Evolutionary conservation across 2,888 invertebrate genomes (phyloP), one percentile per base, ranked within the genome.

Genomic region (Athalia rosae): DNA sequence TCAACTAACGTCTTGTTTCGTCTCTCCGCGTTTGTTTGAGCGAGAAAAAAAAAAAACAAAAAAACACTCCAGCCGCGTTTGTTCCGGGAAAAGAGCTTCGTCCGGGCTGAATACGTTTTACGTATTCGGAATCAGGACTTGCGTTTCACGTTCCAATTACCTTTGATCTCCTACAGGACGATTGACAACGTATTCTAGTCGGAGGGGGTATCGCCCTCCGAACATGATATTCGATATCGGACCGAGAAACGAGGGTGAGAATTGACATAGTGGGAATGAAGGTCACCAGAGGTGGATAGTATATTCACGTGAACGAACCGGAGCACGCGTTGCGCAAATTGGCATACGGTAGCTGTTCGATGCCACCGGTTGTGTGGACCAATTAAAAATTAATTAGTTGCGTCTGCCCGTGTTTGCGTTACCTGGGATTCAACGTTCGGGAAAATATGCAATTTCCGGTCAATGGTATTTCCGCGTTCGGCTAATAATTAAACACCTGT

Each of bases 361-460:
- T 2, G 28, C n/a, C n/a, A n/a, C n/a, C n/a, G n/a, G n/a, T n/a
- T n/a, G 28, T 28, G n/a, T 28, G 28, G 28, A 28, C 28, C 28
- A 11, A 76, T 76, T 76, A 15, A 13, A 0, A 67, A 53, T 53
- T 67, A 15, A 67, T n/a, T 15, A 85, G 86, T 84, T 81, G 83
- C 81, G n/a, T 50, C 11, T 53, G 15, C 48, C 50, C 41, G 3
- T 11, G 13, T 50, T 3, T 1, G 62, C 8, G 4, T 43, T 13
- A 41, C 5, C 7, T 4, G 3, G 6, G 15, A 48, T 5, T 43
- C 9, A 15, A 48, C 50, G 3, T 53, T 53, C 53, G n/a, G 7
- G 4, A 7, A 15, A 9, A 4, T 8, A 28, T 53, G 53, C 7
- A n/a, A 66, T 50, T 13, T 8, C 15, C 4, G 50, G 9, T 50